These are phyloP conservation scores for Meganola albula DNA, from an alignment of 2,888 invertebrate genomes.

Conservation along the genomic window DNA sequence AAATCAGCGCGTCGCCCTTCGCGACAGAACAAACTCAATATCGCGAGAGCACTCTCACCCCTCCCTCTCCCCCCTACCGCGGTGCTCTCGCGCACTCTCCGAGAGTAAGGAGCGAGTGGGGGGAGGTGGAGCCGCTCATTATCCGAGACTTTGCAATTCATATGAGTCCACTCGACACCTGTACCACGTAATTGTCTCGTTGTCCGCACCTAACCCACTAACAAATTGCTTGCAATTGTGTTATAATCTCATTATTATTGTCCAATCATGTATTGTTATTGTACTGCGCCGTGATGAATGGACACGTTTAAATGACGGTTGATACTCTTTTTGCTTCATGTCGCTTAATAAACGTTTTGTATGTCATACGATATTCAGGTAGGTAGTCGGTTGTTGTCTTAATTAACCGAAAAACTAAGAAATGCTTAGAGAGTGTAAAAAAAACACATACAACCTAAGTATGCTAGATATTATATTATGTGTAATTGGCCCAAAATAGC, in stretches of 20 bases:
- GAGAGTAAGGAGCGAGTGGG: neutral
- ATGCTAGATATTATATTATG: too few species aligned
- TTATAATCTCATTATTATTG: too few species aligned
- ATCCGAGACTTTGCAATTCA: slow-evolving; percentile 32
- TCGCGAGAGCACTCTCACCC: slow-evolving; percentile 30
- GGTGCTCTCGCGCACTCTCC: neutral
- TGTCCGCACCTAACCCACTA: slow-evolving; percentile 6
- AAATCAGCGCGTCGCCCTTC: slow-evolving; percentile 37
- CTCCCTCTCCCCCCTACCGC: slow-evolving; percentile 5
- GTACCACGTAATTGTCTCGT: slow-evolving; percentile 38
- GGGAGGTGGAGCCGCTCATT: slow-evolving; percentile 23
- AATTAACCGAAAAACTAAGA: too few species aligned
- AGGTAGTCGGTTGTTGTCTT: too few species aligned
- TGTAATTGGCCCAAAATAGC: too few species aligned
- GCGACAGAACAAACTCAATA: slow-evolving; percentile 52
- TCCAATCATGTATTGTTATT: neutral
- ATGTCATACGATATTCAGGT: too few species aligned
- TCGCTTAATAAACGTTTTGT: too few species aligned
- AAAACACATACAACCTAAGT: too few species aligned
- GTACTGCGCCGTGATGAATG: too few species aligned
- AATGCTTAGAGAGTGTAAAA: too few species aligned
- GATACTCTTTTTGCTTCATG: too few species aligned
- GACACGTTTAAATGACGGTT: too few species aligned
- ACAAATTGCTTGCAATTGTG: slow-evolving; percentile 1
- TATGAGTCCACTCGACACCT: slow-evolving; percentile 41